phyloP scores from a whole-genome alignment of 2,113 vertebrate species.

The Rattus rattus region DNA sequence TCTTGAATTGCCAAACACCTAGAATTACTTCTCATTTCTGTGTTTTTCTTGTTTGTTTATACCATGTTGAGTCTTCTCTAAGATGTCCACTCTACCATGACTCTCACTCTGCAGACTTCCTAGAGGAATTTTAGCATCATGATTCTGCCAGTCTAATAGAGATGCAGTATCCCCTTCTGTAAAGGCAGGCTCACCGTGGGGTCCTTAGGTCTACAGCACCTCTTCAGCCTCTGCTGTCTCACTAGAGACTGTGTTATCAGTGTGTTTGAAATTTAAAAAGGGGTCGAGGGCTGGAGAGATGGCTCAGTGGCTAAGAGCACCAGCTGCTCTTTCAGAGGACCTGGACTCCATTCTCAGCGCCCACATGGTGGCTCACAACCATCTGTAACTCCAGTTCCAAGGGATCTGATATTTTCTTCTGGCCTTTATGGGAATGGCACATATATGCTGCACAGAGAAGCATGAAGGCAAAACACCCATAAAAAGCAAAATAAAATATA shows the following conservation, averaged over 20 bases:
- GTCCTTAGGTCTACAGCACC: neutral
- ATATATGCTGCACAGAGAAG: neutral
- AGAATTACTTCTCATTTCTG: too few relatives aligned
- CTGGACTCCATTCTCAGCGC: neutral
- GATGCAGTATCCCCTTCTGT: neutral
- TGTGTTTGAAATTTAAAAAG: neutral
- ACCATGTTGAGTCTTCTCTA: neutral
- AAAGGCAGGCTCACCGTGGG: neutral
- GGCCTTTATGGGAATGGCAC: neutral
- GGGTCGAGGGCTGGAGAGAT: neutral
- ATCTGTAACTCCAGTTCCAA: neutral
- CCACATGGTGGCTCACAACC: neutral
- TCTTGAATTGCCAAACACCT: neutral
- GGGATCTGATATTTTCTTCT: neutral
- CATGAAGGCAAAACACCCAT: neutral
- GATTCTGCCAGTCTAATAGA: neutral
- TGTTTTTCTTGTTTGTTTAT: neutral
- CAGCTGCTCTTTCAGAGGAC: neutral
- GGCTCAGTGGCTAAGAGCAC: neutral
- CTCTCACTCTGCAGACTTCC: neutral
- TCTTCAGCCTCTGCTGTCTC: neutral
- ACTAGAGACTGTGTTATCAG: neutral
- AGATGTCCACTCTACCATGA: neutral
- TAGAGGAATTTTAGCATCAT: neutral
- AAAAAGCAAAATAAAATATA: neutral